A percentile compares a stretch with the other conserved stretches of the same genome.
These are phyloP conservation scores for Papilio machaon DNA, from an alignment of 1,140 invertebrate species.

Conservation along the genomic window DNA sequence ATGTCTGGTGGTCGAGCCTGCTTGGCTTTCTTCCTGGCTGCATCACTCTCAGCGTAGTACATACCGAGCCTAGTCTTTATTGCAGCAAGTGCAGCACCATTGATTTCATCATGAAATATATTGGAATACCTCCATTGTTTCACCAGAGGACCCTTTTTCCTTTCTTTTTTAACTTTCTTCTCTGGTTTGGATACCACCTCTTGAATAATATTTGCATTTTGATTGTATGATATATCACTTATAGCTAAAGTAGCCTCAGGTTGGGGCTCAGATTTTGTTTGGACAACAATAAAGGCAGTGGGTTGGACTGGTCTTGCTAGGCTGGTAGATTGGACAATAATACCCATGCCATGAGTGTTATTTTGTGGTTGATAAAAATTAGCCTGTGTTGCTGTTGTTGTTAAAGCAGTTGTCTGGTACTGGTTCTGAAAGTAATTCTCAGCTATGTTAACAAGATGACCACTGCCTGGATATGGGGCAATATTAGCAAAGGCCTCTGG, in stretches of 20 bases:
- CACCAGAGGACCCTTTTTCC: conserved; percentile 75
- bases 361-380: conserved; percentile 76
- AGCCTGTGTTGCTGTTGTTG: conserved; percentile 59
- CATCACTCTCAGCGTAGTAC: conserved; percentile 80
- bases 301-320: conserved; percentile 65
- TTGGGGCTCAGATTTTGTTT: conserved; percentile 70
- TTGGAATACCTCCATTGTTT: conserved; percentile 81
- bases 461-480: conserved; percentile 74
- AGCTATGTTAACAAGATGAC: conserved; percentile 78
- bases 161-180: conserved; percentile 70
- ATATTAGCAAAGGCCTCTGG: conserved; percentile 62
- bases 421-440: conserved; percentile 80
- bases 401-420: conserved; percentile 66
- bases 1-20: conserved; percentile 64
- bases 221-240: conserved; percentile 57
- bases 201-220: conserved; percentile 51
- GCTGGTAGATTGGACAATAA: conserved; percentile 67
- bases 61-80: conserved; percentile 80
- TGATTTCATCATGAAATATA: conserved; percentile 81
- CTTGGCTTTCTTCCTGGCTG: conserved; percentile 77
- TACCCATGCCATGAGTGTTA: conserved; percentile 70
- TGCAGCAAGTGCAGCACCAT: conserved; percentile 77
- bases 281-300: conserved; percentile 73
- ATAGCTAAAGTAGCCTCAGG: conserved; percentile 60
- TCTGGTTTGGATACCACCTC: conserved; percentile 48